phyloP scores from a whole-genome alignment of 2,888 invertebrate species.

The Drosophila percnosoma region DNA sequence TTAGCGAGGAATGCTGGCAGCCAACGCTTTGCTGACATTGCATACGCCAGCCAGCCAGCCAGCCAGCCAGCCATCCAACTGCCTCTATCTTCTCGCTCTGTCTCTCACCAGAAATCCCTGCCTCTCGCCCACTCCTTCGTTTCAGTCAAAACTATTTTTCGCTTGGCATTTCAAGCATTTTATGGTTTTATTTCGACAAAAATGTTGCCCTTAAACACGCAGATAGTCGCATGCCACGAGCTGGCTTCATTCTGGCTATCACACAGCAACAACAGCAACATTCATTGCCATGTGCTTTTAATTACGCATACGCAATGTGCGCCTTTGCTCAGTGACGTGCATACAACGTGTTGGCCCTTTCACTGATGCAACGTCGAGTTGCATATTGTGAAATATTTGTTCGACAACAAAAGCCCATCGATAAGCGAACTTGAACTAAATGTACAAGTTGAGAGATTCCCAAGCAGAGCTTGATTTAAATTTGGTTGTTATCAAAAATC shows the following conservation, averaged over 20 bases:
- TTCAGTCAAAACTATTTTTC: conserved; percentile 78
- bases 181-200: conserved; percentile 78
- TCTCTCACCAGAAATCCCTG: not conserved
- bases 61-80: conserved; percentile 3
- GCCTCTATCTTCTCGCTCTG: not conserved
- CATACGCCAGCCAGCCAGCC: conserved; percentile 39
- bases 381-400: conserved; percentile 29
- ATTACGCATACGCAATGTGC: conserved; percentile 62
- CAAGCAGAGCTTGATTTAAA: not conserved
- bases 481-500: not conserved
- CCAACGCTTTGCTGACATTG: conserved; percentile 67
- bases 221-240: conserved; percentile 68
- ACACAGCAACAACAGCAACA: conserved; percentile 25
- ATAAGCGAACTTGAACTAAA: not conserved
- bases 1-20: conserved; percentile 34
- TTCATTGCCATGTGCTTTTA: conserved; percentile 63
- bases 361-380: not conserved
- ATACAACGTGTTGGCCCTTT: conserved; percentile 1
- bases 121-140: conserved; percentile 1
- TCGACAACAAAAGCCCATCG: conserved; percentile 14
- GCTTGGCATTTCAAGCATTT: conserved; percentile 80
- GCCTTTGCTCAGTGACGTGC: not conserved
- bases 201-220: conserved; percentile 74
- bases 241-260: conserved; percentile 45
- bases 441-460: not conserved